Evolutionary conservation across 2,888 invertebrate genomes (phyloP), one percentile per base, ranked within the genome.

Genomic region (Drosophila parthenogenetica): DNA sequence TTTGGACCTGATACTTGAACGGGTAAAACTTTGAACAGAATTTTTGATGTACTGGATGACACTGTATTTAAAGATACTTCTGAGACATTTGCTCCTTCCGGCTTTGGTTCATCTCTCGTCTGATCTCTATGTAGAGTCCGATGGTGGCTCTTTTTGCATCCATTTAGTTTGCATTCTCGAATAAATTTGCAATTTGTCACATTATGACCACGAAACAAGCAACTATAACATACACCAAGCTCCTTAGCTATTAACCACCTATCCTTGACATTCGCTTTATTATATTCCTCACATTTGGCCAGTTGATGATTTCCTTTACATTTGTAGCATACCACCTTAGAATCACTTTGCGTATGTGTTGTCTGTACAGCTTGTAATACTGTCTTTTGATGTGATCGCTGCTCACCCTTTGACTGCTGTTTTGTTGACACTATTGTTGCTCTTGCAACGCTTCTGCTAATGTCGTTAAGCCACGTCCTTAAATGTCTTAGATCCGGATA

Each of bases 221-320:
- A 49, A 37, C 49, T 19, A 17, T 37, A 49, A 11, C 37, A 49
- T 4, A 49, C 35, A 5, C 11, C 16, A 13, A 49, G 49, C 11
- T 37, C 40, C 37, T 49, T 49, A 3, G 49, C 49, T 10, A 49
- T 49, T 4, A 11, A 19, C 19, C 49, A 49, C 37, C 16, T 49
- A 16, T 49, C 48, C 10, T 32, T 32, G n/a, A 35, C 16, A 16
- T 13, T 16, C 4, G 32, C 17, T 13, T 5, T 49, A 11, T 1
- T 49, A 5, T 11, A 49, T 32, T 7, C 16, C 32, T 32, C 35
- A 8, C 48, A 49, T 49, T 49, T 49, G 10, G 4, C 10, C 14
- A 49, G 35, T 16, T 48, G 11, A 3, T 22, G 22, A 19, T 43
- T 16, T 19, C 43, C 43, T 8, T 43, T 43, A 19, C 43, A 43